Evolutionary conservation across 2,888 invertebrate species (phyloP).

Genomic region (Aphidius colemani): DNA sequence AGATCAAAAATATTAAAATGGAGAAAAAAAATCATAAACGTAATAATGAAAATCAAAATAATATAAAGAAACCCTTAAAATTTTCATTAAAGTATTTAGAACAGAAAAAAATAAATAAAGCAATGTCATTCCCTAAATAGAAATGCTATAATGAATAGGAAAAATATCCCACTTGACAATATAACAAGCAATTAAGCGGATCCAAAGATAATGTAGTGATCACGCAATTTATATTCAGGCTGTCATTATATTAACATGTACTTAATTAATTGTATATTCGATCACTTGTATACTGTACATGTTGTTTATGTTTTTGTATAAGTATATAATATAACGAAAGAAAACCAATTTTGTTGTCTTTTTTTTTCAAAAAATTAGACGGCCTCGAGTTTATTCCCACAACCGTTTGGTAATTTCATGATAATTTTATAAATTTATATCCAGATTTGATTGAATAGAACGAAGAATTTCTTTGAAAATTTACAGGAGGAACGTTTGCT

Average conservation of each 20-base stretch:
- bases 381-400: too few species aligned
- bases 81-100: too few species aligned
- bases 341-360: too few species aligned
- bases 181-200: conserved; percentile 5
- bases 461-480: too few species aligned
- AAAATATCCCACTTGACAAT: conserved; percentile 14
- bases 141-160: too few species aligned
- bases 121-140: too few species aligned
- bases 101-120: too few species aligned
- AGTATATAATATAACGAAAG: conserved; percentile 2
- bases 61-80: conserved; percentile 3
- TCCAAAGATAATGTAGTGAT: conserved; percentile 14
- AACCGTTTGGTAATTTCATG: too few species aligned
- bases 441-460: too few species aligned
- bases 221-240: conserved; percentile 14
- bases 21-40: not conserved
- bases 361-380: too few species aligned
- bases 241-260: conserved; percentile 15
- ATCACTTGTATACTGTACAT: conserved; percentile 41
- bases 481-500: too few species aligned
- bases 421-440: too few species aligned
- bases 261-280: conserved; percentile 29
- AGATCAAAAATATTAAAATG: conserved; percentile 37
- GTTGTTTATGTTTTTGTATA: conserved; percentile 52
- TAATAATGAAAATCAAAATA: conserved; percentile 15